phyloP scores from a whole-genome alignment of 2,888 invertebrate genomes.

The Cantharis nigra region DNA sequence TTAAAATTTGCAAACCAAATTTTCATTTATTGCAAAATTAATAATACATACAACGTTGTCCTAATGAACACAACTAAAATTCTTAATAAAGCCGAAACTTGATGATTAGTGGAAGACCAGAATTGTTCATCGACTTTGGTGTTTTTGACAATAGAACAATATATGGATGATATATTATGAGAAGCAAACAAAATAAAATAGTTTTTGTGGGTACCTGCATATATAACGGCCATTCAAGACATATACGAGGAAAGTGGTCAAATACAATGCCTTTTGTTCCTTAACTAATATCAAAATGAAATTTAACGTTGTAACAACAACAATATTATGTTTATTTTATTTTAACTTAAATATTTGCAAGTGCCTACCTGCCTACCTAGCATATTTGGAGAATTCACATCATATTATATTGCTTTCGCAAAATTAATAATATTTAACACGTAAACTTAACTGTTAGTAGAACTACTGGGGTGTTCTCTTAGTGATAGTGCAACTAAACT shows the following conservation, averaged over 20 bases:
- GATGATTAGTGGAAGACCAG: background rate
- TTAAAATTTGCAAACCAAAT: constrained; percentile 17
- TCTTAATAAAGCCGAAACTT: background rate
- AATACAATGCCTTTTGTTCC: background rate
- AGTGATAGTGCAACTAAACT: background rate
- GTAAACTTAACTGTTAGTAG: background rate
- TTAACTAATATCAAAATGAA: background rate
- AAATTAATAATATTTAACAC: background rate
- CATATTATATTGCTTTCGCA: background rate
- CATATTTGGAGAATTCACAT: background rate
- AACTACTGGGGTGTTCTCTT: background rate
- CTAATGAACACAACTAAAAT: background rate
- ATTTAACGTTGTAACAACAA: background rate
- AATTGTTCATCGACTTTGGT: background rate
- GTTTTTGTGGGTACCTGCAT: background rate
- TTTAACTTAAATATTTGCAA: background rate
- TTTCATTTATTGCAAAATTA: background rate
- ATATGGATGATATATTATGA: background rate
- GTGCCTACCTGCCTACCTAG: too few species aligned
- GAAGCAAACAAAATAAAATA: background rate
- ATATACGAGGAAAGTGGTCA: background rate
- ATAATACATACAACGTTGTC: background rate
- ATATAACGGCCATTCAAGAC: background rate
- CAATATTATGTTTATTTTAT: background rate
- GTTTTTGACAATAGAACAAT: background rate